A percentile compares a stretch with the other conserved stretches of the same genome.
Evolutionary conservation across 2,888 invertebrate species (phyloP).

Genomic region (Rhodophaea formosa): DNA sequence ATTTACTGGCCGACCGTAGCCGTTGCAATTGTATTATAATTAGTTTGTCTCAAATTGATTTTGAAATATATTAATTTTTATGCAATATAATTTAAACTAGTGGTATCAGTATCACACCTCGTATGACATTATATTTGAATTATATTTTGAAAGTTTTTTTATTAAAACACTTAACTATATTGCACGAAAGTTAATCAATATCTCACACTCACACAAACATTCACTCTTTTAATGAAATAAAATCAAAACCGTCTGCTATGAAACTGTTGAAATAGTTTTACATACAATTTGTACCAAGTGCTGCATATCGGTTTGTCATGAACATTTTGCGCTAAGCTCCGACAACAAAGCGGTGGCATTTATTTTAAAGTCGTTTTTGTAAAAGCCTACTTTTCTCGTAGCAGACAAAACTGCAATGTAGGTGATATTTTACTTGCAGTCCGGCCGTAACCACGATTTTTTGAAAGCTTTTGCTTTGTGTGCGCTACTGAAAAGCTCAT

Average conservation of each 20-base stretch:
- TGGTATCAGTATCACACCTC: no score
- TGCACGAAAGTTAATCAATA: no score
- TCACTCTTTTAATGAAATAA: no score
- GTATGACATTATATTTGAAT: no score
- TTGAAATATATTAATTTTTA: no score
- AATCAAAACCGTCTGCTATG: no score
- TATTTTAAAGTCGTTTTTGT: conserved; percentile 27
- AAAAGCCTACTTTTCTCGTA: conserved; percentile 25
- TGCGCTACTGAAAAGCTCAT: conserved; percentile 30
- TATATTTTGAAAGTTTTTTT: no score
- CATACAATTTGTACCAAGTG: conserved; percentile 1
- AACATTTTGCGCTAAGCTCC: conserved; percentile 19
- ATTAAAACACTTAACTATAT: no score
- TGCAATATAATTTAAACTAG: no score
- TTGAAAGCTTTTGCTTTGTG: conserved; percentile 36
- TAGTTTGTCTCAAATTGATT: no score
- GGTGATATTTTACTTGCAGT: conserved; percentile 36
- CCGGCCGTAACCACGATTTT: conserved; percentile 33
- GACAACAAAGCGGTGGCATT: conserved; percentile 21
- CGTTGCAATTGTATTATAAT: no score
- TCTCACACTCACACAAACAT: background rate
- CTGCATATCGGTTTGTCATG: conserved; percentile 10
- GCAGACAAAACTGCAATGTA: conserved; percentile 34
- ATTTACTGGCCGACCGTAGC: no score
- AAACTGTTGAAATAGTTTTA: background rate